Percentiles rank a stretch among this genome's conserved stretches.
Evolutionary conservation across 2,113 vertebrate species (phyloP).

Genomic region (Myotis davidii): DNA sequence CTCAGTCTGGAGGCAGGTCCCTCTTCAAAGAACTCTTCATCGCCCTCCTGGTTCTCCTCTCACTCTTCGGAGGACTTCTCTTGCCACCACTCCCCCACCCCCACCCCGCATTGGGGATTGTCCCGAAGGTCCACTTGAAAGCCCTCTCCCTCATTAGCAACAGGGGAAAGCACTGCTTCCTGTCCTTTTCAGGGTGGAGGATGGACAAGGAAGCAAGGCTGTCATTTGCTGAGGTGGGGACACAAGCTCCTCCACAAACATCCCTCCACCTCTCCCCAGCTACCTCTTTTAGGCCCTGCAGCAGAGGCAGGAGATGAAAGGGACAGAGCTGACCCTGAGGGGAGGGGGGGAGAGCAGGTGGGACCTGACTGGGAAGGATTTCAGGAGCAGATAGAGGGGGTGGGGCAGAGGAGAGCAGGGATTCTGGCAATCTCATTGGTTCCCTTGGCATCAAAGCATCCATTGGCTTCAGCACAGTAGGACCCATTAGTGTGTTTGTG

Average conservation of each 20-base stretch:
- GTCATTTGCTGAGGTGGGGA: conserved; percentile 61
- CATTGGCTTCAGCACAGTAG: background rate
- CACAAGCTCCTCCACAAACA: conserved; percentile 48
- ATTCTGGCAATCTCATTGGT: conserved; percentile 24
- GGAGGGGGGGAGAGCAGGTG: background rate
- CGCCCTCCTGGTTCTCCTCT: background rate
- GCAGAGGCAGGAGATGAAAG: conserved; percentile 64
- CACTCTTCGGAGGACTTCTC: background rate
- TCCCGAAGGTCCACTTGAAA: background rate
- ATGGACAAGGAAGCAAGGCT: conserved; percentile 43
- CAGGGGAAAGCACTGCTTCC: background rate
- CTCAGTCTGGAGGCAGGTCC: background rate
- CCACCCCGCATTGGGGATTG: background rate
- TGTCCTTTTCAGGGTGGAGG: conserved; percentile 36
- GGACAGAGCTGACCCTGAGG: conserved; percentile 45
- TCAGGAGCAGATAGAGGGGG: conserved; percentile 56
- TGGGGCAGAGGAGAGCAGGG: background rate
- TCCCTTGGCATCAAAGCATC: conserved; percentile 54
- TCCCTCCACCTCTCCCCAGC: background rate
- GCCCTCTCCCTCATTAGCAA: background rate
- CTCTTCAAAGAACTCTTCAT: background rate
- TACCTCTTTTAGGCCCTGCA: conserved; percentile 57
- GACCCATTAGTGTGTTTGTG: background rate
- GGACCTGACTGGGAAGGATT: conserved; percentile 55
- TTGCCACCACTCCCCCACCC: background rate